phyloP scores from a whole-genome alignment of 2,888 invertebrate genomes.

The Idaea dimidiata region DNA sequence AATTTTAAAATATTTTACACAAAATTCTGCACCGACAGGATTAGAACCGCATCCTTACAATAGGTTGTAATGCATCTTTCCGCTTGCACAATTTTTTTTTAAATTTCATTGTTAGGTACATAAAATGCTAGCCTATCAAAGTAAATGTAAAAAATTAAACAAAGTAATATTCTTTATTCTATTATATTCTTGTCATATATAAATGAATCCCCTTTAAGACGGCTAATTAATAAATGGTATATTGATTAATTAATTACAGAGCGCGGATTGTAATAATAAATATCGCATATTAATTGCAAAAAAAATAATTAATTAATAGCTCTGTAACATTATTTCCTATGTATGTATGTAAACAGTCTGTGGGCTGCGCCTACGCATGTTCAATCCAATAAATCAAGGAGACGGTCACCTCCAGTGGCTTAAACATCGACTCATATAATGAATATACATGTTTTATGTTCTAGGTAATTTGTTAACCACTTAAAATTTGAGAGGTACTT shows the following conservation, averaged over 20 bases:
- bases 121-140: too few species aligned
- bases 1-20: too few species aligned
- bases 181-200: background rate
- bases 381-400: conserved; percentile 47
- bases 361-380: conserved; percentile 58
- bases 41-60: too few species aligned
- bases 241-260: conserved; percentile 1
- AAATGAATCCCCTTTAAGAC: background rate
- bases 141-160: too few species aligned
- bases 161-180: too few species aligned
- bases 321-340: conserved; percentile 36
- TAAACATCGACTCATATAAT: conserved; percentile 5
- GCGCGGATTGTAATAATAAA: background rate
- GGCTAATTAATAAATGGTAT: background rate
- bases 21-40: too few species aligned
- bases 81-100: too few species aligned
- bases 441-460: background rate
- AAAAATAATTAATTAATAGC: conserved; percentile 21
- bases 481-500: too few species aligned
- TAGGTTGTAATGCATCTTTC: too few species aligned
- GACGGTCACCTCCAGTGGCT: conserved; percentile 40
- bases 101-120: too few species aligned
- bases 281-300: conserved; percentile 14
- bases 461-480: background rate
- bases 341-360: conserved; percentile 42